Evolutionary conservation across 2,888 invertebrate species (phyloP).

Genomic region (Pandemis corylana): DNA sequence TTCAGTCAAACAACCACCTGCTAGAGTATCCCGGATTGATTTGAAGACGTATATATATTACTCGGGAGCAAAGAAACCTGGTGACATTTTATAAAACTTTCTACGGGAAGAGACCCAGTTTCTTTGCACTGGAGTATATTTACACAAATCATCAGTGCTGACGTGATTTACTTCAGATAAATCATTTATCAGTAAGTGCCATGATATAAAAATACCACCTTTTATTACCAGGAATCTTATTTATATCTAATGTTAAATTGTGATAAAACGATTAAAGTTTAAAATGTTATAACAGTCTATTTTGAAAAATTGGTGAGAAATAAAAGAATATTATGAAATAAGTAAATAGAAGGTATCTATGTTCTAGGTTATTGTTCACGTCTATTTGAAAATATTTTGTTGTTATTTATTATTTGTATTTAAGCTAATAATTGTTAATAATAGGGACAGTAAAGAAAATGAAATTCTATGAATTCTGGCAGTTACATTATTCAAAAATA

Average conservation of each 20-base stretch:
- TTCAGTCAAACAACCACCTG: too few relatives aligned
- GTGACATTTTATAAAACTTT: too few relatives aligned
- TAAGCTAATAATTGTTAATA: not conserved
- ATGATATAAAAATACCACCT: not conserved
- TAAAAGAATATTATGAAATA: slow-evolving; percentile 2
- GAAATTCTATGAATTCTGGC: too few relatives aligned
- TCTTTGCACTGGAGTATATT: not conserved
- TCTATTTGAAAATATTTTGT: not conserved
- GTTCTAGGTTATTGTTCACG: not conserved
- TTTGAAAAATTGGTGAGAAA: not conserved
- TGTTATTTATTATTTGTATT: not conserved
- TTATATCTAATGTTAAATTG: not conserved
- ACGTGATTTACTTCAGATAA: not conserved
- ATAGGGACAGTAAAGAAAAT: not conserved
- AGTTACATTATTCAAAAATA: too few relatives aligned
- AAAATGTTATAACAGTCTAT: slow-evolving; percentile 4
- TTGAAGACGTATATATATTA: not conserved
- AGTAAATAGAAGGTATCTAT: slow-evolving; percentile 6
- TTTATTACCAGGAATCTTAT: not conserved
- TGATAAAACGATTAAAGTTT: not conserved
- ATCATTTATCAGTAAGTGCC: slow-evolving; percentile 7
- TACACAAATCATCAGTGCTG: not conserved
- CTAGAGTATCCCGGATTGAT: too few relatives aligned
- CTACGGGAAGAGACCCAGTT: too few relatives aligned
- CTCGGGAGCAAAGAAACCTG: not conserved